Evolutionary conservation across 1,140 invertebrate genomes (phyloP).

Genomic region (Hypothenemus hampei): DNA sequence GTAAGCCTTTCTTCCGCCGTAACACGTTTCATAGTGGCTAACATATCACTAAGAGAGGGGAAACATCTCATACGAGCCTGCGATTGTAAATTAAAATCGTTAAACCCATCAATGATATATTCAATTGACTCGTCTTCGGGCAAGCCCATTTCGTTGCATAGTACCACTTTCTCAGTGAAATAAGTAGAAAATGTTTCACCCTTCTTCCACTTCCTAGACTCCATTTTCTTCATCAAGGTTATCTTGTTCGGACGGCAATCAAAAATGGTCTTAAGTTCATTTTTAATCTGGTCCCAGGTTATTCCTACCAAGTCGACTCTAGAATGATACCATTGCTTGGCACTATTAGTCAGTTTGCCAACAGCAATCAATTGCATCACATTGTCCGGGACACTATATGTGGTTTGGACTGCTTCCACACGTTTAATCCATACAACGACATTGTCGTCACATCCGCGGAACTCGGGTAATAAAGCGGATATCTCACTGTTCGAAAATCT

Average conservation of each 20-base stretch:
- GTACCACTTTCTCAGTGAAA: neutral
- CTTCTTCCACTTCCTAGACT: constrained; percentile 1
- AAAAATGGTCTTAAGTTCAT: too few species aligned
- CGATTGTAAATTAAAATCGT: neutral
- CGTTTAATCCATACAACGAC: constrained; percentile 16
- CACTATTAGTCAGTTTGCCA: constrained; percentile 6
- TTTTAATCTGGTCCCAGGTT: too few species aligned
- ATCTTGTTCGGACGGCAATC: too few species aligned
- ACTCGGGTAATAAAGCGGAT: constrained; percentile 4
- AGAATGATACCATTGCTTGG: constrained; percentile 17
- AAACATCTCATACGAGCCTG: neutral
- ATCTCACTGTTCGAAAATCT: constrained; percentile 8
- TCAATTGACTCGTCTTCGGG: neutral
- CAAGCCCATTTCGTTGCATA: neutral
- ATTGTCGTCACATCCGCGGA: constrained; percentile 1
- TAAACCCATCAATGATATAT: neutral
- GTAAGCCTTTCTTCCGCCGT: neutral
- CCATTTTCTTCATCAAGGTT: too few species aligned
- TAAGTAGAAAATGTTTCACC: neutral
- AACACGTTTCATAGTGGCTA: neutral
- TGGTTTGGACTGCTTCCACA: constrained; percentile 13
- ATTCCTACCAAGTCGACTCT: too few species aligned
- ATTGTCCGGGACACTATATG: constrained; percentile 16
- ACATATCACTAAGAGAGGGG: neutral
- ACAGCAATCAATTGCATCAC: constrained; percentile 5